Base-by-base conservation (phyloP, 2,888 invertebrate genomes). In the Cylloceria caligata region DNA sequence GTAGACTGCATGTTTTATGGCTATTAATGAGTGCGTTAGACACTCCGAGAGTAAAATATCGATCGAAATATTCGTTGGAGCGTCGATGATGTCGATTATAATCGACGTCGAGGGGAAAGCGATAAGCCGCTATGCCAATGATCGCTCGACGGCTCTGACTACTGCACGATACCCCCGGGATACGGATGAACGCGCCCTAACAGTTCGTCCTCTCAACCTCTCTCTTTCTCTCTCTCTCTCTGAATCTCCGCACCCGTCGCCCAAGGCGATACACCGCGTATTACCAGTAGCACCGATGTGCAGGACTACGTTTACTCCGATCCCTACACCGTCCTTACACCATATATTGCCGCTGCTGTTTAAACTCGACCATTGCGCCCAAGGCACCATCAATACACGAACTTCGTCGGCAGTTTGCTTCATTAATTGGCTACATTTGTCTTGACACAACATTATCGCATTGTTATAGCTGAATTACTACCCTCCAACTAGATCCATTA, bases 251-350 rank as follows among this genome's bases (percentile, higher is more conserved):
- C 21, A 45, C 9, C 19, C 49, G 75, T 75, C 80, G 75, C 80
- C 75, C 75, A 71, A 75, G 80, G 80, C 80, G 75, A 64, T 69
- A 55, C 49, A 49, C 36, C 36, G 69, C 80, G 80, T 47, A 80
- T 75, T 62, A 74, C 69, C 74, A 64, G 69, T 75, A 75, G 80
- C 65, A 75, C 45, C 55, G 36, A 55, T 21, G 36, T 62, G 3
- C 34, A 30, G 39, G 36, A 64, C 21, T 42, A 42, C 42, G 64
- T 64, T 64, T 64, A 21, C 39, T 64, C 24, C 64, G 39, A 24
- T 24, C 52, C 55, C 52, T 45, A 47, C 30, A 47, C 47, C 67
- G 47, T 47, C 11, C 67, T 47, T 34, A 16, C 30, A 30, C 30
- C 27, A 34, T 60, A 34, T 21, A 36, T 68, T 21, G 16, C 60